Evolutionary conservation across 2,113 vertebrate genomes (phyloP).

Genomic region (Lophura nycthemera): DNA sequence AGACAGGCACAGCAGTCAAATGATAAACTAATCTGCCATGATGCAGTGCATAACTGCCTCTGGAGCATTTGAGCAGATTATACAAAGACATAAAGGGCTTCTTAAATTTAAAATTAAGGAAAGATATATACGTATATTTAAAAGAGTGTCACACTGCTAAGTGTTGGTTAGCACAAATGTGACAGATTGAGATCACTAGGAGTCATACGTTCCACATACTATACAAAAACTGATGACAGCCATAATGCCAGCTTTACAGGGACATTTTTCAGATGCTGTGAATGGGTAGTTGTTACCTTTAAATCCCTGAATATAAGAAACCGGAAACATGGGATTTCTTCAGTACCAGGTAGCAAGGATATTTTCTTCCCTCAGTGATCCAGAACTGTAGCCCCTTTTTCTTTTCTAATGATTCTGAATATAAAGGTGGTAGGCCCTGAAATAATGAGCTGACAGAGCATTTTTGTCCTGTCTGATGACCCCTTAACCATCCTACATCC

Average conservation of each 20-base stretch:
- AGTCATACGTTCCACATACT: neutral
- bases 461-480: neutral
- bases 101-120: neutral
- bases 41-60: neutral
- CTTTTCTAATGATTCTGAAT: neutral
- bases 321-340: neutral
- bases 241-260: neutral
- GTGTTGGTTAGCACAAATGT: conserved; percentile 23
- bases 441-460: neutral
- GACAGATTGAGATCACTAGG: conserved; percentile 40
- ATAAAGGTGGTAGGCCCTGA: neutral
- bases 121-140: neutral
- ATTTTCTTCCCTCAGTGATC: neutral
- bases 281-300: neutral
- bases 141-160: neutral
- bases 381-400: neutral
- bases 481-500: neutral
- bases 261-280: neutral
- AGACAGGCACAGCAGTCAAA: neutral
- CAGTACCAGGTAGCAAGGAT: neutral
- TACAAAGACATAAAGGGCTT: neutral
- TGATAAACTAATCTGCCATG: neutral
- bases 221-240: conserved; percentile 1
- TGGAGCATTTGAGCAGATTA: conserved; percentile 16
- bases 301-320: neutral